Evolutionary conservation across 1,140 invertebrate species (phyloP), one percentile per base, ranked within the genome.

Genomic region (Pseudomyrmex gracilis): DNA sequence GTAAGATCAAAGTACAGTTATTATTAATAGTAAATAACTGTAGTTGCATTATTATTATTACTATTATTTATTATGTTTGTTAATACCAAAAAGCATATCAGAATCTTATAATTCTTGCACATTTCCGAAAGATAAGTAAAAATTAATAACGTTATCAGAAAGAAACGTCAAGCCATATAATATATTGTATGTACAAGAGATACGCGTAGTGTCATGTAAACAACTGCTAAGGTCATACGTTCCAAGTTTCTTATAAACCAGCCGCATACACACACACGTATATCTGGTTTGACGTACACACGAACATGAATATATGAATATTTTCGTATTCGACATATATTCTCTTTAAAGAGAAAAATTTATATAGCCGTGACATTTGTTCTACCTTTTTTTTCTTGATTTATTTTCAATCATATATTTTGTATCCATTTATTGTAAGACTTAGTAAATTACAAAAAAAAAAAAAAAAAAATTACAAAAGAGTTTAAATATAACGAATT

Each of bases 201-300:
- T 51, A 45, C 51, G 63, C 51, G 63, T 64, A 34, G 22, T 20
- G 17, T 57, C 17, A 10, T 58, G 34, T 47, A 78, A 78, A 58
- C 20, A 58, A 22, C 34, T 49, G 57, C 15, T 24, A 58, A 70
- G 34, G 43, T 78, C 49, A 10, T 1, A 12, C 7, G 20, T 80
- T 70, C 57, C 15, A 34, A 58, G 2, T 20, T 1, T 70, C 43
- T 20, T 34, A 47, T 1, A 58, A 78, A 15, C 45, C 22, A 57
- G 51, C 45, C 10, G 12, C 8, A 57, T 1, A 47, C 17, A 58
- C 34, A 12, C 13, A 12, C 15, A 4, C 15, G 4, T 2, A 22
- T 47, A 60, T 73, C 20, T 8, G 47, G 4, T 68, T 55, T 45
- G 55, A 77, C 2, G 8, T 9, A 1, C 4, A 47, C 0, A 5